Evolutionary conservation across 2,888 invertebrate species (phyloP), one percentile per base, ranked within the genome.

Genomic region (Melieria crassipennis): DNA sequence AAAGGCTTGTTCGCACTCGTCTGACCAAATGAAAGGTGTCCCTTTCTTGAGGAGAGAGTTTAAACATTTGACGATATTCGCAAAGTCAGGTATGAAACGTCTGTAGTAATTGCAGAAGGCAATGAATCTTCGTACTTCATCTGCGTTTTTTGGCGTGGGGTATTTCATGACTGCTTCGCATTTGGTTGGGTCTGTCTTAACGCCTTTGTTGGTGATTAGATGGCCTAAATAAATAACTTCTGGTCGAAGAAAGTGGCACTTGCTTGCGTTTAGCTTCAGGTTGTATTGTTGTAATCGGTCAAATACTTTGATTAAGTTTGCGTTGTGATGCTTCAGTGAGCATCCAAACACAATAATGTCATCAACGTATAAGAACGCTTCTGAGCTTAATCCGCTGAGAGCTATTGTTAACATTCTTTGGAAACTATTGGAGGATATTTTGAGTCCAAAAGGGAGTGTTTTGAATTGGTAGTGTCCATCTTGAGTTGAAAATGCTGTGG

Each of bases 381-480:
- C 30, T 30, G 30, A 30, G 30, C 30, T 30, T 0, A 30, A 2
- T 30, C 30, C 30, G 2, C 30, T 30, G 1, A 30, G 30, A 1
- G 30, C 30, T 30, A 30, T 1, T 0, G 30, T 30, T 0, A 30
- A 2, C 30, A 30, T 30, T 2, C 30, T 1, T 30, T 30, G 30
- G 2, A 30, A 30, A 30, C 30, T 30, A 2, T 30, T 30, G 1
- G 61, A 66, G 3, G 47, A 57, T 46, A 66, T 66, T 30, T 66
- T 66, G n/a, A 66, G 46, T 5, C 66, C 57, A n/a, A 68, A 68
- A 48, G 67, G 61, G 30, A 61, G n/a, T 11, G 45, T 11, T 60
- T 60, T 60, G 10, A 68, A 68, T 60, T 68, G 60, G 16, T 68
- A 68, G 45, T 68, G 67, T 55, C 61, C 70, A 45, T 70, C 55